Evolutionary conservation across 2,797 vertebrate species (phyloP), one percentile per base, ranked within the genome.

Genomic region (Tiaroga cobitis): DNA sequence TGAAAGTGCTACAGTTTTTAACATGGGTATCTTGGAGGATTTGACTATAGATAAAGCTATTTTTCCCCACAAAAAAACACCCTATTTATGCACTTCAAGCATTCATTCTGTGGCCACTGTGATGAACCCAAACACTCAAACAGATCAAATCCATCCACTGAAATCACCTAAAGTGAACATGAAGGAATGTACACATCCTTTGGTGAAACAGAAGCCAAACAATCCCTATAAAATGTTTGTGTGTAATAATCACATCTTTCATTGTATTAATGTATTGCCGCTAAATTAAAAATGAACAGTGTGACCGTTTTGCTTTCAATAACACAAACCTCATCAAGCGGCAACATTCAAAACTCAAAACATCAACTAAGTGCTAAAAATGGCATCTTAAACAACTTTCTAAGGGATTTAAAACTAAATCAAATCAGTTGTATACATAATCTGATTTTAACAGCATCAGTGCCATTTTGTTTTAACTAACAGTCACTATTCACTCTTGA

Each of bases 1-100:
- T 77, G 15, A 77, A 77, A 37, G 21, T 81, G 37, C 39, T 32
- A 65, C 9, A 65, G 77, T 67, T 49, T 32, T 49, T 80, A 80
- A 34, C 56, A 41, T 8, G n/a, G 51, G 37, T 43, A n/a, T 34
- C 41, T 67, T 51, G 16, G n/a, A n/a, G 24, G 13, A 46, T 72
- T 69, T 26, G 1, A 46, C 37, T 78, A 32, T 10, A 21, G 29
- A 34, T 24, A 2, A 51, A 73, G n/a, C 19, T 32, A 29, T 18
- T 54, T 75, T 8, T 1, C 37, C 10, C 7, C 19, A 37, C 29
- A 82, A 46, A 16, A 65, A 65, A 74, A 51, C 70, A 63, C 56
- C 70, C 15, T 19, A 26, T 34, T 65, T 74, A 29, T 74, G 19
- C 24, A 46, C 2, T 26, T 75, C 10, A 63, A 46, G 43, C 41